These are phyloP conservation scores for Labia minor DNA, from an alignment of 2,888 invertebrate genomes.

Conservation along the genomic window DNA sequence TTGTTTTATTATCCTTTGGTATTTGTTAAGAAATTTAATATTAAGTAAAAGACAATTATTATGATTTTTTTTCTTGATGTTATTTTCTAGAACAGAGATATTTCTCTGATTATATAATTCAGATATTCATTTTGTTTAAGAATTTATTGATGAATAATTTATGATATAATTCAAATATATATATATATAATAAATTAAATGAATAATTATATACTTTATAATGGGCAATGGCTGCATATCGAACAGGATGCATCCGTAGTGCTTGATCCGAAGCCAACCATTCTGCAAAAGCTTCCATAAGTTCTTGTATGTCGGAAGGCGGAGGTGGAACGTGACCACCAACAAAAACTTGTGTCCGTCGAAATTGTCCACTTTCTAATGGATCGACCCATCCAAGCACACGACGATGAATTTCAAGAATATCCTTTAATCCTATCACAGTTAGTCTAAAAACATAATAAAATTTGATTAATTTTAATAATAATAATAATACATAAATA, in stretches of 20 bases:
- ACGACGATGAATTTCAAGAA: conserved; percentile 81
- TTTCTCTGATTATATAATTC: no score
- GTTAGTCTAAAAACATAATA: conserved; percentile 47
- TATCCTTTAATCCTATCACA: conserved; percentile 69
- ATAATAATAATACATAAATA: no score
- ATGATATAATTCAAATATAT: no score
- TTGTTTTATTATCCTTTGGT: no score
- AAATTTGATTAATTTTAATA: neutral
- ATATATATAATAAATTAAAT: conserved; percentile 30
- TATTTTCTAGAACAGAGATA: no score
- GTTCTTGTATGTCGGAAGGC: conserved; percentile 63
- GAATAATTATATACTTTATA: conserved; percentile 49
- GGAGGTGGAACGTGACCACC: conserved; percentile 90
- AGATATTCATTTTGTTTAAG: no score
- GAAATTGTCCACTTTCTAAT: conserved; percentile 75
- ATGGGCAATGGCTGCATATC: conserved; percentile 90
- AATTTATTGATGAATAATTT: no score
- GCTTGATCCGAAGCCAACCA: conserved; percentile 90
- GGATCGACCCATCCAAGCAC: conserved; percentile 94
- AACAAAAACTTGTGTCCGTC: conserved; percentile 85
- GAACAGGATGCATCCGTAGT: conserved; percentile 74
- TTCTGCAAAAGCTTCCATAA: conserved; percentile 80
- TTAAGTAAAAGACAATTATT: no score
- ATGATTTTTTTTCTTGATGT: no score
- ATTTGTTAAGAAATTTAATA: no score